A percentile compares a stretch with the other conserved stretches of the same genome.
phyloP scores from a whole-genome alignment of 2,113 vertebrate species.

The Perognathus longimembris region DNA sequence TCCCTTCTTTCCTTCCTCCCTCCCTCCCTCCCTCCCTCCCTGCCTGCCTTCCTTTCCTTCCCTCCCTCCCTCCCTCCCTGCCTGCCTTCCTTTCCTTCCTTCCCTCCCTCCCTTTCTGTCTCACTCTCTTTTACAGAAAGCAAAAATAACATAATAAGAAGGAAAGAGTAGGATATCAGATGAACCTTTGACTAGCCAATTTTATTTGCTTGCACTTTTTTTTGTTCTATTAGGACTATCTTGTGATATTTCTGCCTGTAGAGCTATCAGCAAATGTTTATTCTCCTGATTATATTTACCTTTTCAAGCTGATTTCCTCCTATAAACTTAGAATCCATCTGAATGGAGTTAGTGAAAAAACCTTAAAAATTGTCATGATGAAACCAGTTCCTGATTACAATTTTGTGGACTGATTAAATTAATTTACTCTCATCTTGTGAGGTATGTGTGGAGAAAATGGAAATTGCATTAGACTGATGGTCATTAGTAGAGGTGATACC shows the following conservation, averaged over 20 bases:
- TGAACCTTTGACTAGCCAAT: not conserved
- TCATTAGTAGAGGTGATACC: slow-evolving; percentile 56
- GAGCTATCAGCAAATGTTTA: slow-evolving; percentile 20
- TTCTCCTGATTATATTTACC: slow-evolving; percentile 44
- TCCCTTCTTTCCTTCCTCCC: no score
- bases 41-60: no score
- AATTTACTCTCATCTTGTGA: slow-evolving; percentile 60
- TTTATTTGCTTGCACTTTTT: not conserved
- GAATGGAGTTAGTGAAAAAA: slow-evolving; percentile 30
- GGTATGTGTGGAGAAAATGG: slow-evolving; percentile 19
- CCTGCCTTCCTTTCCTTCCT: no score
- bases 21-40: no score
- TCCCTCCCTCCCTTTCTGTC: no score
- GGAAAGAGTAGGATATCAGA: not conserved
- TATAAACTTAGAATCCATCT: slow-evolving; percentile 9
- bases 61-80: no score
- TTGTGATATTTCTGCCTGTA: not conserved
- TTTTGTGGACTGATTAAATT: slow-evolving; percentile 51
- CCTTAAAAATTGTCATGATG: slow-evolving; percentile 6
- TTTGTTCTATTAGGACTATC: slow-evolving; percentile 10
- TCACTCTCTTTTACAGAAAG: not conserved
- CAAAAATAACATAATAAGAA: not conserved
- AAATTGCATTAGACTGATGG: not conserved
- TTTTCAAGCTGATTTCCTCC: slow-evolving; percentile 21
- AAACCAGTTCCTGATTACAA: slow-evolving; percentile 19